Conservation (phyloP, 2,888 invertebrate species). For the Augiades crinisus region DNA sequence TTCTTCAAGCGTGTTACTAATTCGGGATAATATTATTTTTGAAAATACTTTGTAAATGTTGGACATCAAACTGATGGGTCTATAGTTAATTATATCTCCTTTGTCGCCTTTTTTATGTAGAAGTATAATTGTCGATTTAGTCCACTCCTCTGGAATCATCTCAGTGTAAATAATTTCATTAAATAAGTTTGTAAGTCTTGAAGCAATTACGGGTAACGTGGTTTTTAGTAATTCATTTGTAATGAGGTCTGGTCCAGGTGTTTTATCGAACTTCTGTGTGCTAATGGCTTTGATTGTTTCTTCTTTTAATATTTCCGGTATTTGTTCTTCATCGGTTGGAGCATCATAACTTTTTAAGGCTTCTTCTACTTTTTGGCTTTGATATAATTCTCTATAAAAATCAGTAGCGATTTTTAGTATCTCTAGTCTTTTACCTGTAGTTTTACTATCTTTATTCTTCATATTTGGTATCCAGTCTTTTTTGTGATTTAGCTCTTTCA, state of each 20-base stretch:
- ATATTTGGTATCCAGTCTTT: constrained; percentile 25
- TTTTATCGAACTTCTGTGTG: constrained; percentile 6
- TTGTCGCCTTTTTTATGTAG: constrained; percentile 28
- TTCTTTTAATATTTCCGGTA: constrained; percentile 29
- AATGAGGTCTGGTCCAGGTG: constrained; percentile 22
- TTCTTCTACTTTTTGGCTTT: constrained; percentile 1
- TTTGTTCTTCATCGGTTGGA: constrained; percentile 8
- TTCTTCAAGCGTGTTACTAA: constrained; percentile 25
- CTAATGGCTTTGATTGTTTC: constrained; percentile 32
- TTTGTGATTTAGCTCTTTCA: constrained; percentile 27
- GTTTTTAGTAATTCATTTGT: constrained; percentile 14
- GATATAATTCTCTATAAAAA: constrained; percentile 7
- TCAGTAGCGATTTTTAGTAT: constrained; percentile 11
- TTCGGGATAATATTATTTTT: constrained; percentile 28
- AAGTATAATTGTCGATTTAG: constrained; percentile 21
- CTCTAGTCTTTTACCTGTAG: constrained; percentile 11
- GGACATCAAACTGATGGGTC: constrained; percentile 31
- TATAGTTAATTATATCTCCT: constrained; percentile 28
- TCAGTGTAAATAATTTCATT: constrained; percentile 20
- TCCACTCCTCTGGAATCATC: constrained; percentile 22
- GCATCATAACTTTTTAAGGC: background rate
- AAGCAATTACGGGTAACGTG: background rate
- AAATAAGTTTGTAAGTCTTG: constrained; percentile 17
- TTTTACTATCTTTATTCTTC: constrained; percentile 13
- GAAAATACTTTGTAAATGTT: constrained; percentile 31